Conservation (phyloP, 2,113 vertebrate species). For the Oreamnos americanus region DNA sequence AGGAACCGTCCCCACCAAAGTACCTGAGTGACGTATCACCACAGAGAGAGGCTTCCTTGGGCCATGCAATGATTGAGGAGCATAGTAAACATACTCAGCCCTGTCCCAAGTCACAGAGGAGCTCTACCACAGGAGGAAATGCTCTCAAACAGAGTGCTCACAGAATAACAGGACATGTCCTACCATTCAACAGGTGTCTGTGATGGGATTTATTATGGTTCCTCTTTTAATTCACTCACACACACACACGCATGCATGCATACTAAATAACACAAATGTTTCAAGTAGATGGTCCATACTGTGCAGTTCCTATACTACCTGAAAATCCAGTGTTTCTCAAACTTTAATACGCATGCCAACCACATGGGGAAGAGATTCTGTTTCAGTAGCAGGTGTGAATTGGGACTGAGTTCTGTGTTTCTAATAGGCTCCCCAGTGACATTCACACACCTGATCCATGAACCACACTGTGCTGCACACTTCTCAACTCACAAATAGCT, state of each 20-base stretch:
- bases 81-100: not conserved
- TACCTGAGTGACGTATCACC: not conserved
- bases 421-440: not conserved
- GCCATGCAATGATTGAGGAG: too few species aligned
- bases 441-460: not conserved
- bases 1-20: fast-evolving
- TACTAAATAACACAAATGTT: not conserved
- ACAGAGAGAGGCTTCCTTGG: not conserved
- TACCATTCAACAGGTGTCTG: not conserved
- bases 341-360: not conserved
- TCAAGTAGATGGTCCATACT: not conserved
- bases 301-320: not conserved
- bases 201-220: not conserved
- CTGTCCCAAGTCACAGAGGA: not conserved
- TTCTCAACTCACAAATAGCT: not conserved
- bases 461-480: not conserved
- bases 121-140: not conserved
- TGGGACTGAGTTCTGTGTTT: not conserved
- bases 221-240: not conserved
- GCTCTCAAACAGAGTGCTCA: not conserved
- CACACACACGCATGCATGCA: fast-evolving
- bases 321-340: not conserved
- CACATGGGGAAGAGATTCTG: not conserved
- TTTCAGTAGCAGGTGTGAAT: not conserved
- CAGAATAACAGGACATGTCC: not conserved